Evolutionary conservation across 2,888 invertebrate genomes (phyloP), one percentile per base, ranked within the genome.

Genomic region (Eupithecia insigniata): DNA sequence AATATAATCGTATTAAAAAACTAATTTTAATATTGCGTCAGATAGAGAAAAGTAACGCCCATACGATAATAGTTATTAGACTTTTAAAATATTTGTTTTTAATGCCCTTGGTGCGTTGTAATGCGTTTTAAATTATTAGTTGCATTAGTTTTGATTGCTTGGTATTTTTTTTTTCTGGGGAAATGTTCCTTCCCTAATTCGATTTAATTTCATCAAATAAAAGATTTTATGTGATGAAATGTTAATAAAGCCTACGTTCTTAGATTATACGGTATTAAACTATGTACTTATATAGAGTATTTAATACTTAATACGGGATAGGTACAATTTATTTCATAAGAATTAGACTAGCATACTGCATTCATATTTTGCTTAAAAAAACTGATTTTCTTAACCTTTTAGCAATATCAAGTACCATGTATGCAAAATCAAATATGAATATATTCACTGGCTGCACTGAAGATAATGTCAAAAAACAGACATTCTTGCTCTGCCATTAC

Each of bases 41-140:
- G 32, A 73, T 67, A 62, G 73, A 72, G 75, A 71, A 76, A 74
- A 71, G 68, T 7, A 34, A 73, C 77, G 67, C 75, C 76, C 22
- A 75, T 71, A 70, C 69, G 67, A 70, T 71, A 67, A 73, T 65
- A 61, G 39, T 39, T 43, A 69, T 73, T 75, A 71, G 1, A 51
- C 16, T 60, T 68, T 71, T 39, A 69, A 71, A 71, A 70, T 70
- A 66, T 73, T 75, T 70, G 73, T 71, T 71, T 74, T 64, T 70
- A 65, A 58, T 70, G 68, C 62, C 30, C 32, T 72, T 18, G 55
- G 64, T 64, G 64, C 64, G 34, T 26, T 62, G 39, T 70, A 67
- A 69, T 73, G 67, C 32, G 64, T 69, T 72, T 76, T 71, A 67
- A 69, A 71, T 72, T 67, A 74, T 74, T 58, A 71, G 65, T 70